Evolutionary conservation across 1,140 invertebrate species (phyloP), one percentile per base, ranked within the genome.

Genomic region (Sarcophaga bullata): DNA sequence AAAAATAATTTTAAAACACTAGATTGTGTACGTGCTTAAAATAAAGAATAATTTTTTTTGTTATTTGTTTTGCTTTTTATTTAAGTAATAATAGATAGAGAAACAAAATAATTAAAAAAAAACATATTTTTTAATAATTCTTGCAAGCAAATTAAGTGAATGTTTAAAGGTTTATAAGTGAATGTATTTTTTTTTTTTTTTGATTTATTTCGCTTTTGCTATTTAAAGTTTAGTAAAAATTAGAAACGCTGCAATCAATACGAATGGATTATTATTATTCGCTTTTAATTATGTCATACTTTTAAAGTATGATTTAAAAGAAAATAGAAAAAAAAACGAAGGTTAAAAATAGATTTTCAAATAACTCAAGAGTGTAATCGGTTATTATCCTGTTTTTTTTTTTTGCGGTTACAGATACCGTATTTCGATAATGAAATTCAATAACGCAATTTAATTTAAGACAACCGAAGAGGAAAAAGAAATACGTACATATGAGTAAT

Each of bases 81-180:
- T 52, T 52, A 52, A 52, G 13, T 37, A 37, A 1, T 37, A 52
- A 52, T 10, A 6, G 50, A 9, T 52, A 52, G 13, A 52, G 13
- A n/a, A 6, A 7, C 8, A 19, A 19, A 8, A 68, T 25, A 68
- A 19, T 19, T 68, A 19, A 68, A 19, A n/a, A n/a, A 25, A 68
- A 68, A 68, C 62, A 68, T 7, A 58, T 19, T 25, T 68, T 58
- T 58, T 13, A 19, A 25, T 68, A 25, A 68, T 19, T 68, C 19
- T 68, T 68, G 62, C 62, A 68, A 68, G 62, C 62, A 68, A 68
- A 68, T 68, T 68, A 68, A 68, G 62, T 68, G 62, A 68, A 68
- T 68, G 62, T 68, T 68, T 7, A 25, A 19, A 19, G 19, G 13
- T 13, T n/a, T 58, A 58, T 58, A 58, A 58, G 54, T 58, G 54